These are phyloP conservation scores for Argentina silus DNA, from an alignment of 2,797 vertebrate species.

Conservation along the genomic window DNA sequence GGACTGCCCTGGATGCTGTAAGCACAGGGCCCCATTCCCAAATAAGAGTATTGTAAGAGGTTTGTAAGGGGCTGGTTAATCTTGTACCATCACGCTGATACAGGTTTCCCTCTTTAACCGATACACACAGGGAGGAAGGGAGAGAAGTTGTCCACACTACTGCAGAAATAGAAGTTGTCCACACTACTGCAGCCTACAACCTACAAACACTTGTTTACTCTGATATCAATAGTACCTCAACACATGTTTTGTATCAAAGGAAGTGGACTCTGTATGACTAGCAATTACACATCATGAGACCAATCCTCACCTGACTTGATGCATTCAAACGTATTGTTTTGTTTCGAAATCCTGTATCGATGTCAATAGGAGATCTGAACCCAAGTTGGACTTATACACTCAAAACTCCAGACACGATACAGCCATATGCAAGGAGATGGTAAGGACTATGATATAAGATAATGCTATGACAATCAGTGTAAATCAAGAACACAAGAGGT, in stretches of 20 bases:
- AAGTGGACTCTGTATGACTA: background rate
- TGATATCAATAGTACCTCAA: slow-evolving; percentile 45
- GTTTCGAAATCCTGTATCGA: too few relatives aligned
- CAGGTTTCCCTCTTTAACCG: slow-evolving; percentile 78
- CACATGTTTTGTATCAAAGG: slow-evolving; percentile 30
- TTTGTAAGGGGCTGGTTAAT: slow-evolving; percentile 86
- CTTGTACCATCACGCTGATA: slow-evolving; percentile 83
- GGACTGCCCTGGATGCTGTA: slow-evolving; percentile 89
- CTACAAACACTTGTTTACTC: slow-evolving; percentile 59
- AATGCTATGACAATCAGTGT: too few relatives aligned
- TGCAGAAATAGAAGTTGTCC: slow-evolving; percentile 74
- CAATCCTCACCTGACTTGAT: too few relatives aligned
- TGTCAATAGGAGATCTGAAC: too few relatives aligned
- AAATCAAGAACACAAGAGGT: too few relatives aligned
- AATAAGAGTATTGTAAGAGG: slow-evolving; percentile 95
- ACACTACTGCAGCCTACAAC: slow-evolving; percentile 24
- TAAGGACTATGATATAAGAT: slow-evolving; percentile 63
- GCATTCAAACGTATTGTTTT: too few relatives aligned
- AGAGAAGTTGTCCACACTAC: slow-evolving; percentile 68
- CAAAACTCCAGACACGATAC: too few relatives aligned
- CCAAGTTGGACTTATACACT: too few relatives aligned
- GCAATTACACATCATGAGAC: too few relatives aligned
- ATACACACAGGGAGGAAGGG: slow-evolving; percentile 69
- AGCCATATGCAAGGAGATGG: slow-evolving; percentile 18
- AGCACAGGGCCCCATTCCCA: slow-evolving; percentile 86